phyloP scores from a whole-genome alignment of 1,140 invertebrate species.

The Cardiocondyla obscurior region DNA sequence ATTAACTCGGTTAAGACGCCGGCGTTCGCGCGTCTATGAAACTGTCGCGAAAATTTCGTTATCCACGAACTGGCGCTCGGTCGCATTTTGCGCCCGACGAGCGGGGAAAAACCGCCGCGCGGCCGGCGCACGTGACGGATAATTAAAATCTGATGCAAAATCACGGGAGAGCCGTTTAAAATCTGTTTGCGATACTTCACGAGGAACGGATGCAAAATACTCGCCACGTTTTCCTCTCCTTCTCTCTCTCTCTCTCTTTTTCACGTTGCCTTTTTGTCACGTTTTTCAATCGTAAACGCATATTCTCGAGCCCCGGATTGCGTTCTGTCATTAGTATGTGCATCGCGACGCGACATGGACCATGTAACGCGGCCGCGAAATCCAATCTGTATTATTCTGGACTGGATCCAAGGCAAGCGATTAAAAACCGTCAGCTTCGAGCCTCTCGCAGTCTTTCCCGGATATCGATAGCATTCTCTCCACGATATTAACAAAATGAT shows the following conservation, averaged over 20 bases:
- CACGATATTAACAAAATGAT: neutral
- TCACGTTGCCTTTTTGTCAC: neutral
- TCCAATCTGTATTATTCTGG: conserved; percentile 34
- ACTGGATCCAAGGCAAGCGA: neutral
- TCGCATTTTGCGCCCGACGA: conserved; percentile 11
- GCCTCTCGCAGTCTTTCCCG: neutral
- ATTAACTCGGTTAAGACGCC: conserved; percentile 42
- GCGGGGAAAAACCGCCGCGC: neutral
- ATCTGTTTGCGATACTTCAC: neutral
- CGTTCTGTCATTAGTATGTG: conserved; percentile 30
- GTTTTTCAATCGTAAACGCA: conserved; percentile 16
- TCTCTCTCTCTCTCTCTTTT: neutral
- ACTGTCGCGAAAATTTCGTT: conserved; percentile 47
- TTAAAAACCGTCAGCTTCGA: conserved; percentile 2
- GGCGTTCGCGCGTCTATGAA: conserved; percentile 24
- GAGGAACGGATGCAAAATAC: neutral
- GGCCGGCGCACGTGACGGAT: conserved; percentile 20
- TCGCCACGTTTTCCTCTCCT: neutral
- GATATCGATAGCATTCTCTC: too few relatives aligned
- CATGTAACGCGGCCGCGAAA: conserved; percentile 19
- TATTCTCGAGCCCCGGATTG: neutral
- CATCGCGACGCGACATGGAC: neutral
- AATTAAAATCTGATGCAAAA: conserved; percentile 45
- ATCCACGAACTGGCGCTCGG: conserved; percentile 3
- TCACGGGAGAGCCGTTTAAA: conserved; percentile 46